Evolutionary conservation across 2,797 vertebrate species (phyloP).

Genomic region (Sebastes hubbsi): DNA sequence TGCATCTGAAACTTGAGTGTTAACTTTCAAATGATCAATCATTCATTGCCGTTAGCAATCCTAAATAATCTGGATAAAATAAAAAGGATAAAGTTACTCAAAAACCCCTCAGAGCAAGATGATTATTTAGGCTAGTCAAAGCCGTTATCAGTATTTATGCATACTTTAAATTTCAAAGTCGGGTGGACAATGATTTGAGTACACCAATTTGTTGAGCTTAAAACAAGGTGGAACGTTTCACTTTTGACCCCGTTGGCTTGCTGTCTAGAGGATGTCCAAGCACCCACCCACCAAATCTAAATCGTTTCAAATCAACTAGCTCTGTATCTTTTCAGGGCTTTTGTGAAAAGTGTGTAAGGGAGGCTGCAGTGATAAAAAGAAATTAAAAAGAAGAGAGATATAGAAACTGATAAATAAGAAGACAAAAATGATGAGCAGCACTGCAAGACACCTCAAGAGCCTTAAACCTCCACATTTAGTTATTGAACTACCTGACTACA

Average conservation of each 20-base stretch:
- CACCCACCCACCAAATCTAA: neutral
- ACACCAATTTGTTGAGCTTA: constrained; percentile 18
- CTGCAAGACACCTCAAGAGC: neutral
- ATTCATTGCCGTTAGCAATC: neutral
- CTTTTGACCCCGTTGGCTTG: constrained; percentile 39
- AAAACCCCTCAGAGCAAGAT: neutral
- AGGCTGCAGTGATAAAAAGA: neutral
- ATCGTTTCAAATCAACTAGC: neutral
- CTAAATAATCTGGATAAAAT: neutral
- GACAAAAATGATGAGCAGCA: neutral
- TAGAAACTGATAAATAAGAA: neutral
- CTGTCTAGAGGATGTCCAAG: constrained; percentile 5
- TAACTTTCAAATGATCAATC: neutral
- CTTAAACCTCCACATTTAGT: constrained; percentile 16
- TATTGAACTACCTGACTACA: constrained; percentile 19
- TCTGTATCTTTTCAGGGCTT: neutral
- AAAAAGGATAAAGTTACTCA: neutral
- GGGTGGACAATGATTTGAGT: constrained; percentile 3
- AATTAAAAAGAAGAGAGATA: neutral
- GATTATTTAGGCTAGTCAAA: neutral
- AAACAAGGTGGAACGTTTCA: constrained; percentile 38
- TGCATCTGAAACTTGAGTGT: neutral
- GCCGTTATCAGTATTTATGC: constrained; percentile 4
- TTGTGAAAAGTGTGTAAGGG: neutral
- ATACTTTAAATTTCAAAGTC: constrained; percentile 10